phyloP scores from a whole-genome alignment of 1,140 invertebrate species.

The Amphibalanus amphitrite region DNA sequence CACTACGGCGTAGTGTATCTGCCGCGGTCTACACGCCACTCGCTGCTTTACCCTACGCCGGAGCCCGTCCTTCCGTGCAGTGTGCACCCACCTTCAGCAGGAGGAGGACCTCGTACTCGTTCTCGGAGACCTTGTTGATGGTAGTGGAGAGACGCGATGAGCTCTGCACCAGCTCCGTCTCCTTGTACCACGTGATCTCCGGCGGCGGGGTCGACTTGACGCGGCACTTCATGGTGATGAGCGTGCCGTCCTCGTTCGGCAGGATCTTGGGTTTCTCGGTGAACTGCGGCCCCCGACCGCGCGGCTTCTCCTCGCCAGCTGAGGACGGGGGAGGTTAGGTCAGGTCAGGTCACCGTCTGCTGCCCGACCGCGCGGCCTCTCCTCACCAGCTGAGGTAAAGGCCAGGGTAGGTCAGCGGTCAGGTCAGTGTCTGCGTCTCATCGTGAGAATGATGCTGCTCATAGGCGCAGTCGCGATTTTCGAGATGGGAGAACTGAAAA shows the following conservation, averaged over 20 bases:
- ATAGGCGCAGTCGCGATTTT: too few relatives aligned
- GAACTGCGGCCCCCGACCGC: slow-evolving; percentile 49
- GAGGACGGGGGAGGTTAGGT: neutral
- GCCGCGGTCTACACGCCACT: too few relatives aligned
- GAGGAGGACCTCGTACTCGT: slow-evolving; percentile 72
- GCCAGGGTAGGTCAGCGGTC: too few relatives aligned
- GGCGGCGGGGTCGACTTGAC: slow-evolving; percentile 84
- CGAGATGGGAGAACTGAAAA: too few relatives aligned
- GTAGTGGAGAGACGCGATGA: slow-evolving; percentile 70
- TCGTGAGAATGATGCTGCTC: too few relatives aligned
- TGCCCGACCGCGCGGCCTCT: too few relatives aligned
- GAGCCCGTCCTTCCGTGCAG: too few relatives aligned
- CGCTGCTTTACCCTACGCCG: too few relatives aligned
- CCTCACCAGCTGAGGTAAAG: too few relatives aligned
- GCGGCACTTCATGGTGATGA: slow-evolving; percentile 89
- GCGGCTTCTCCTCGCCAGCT: neutral
- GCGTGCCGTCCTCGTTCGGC: slow-evolving; percentile 84
- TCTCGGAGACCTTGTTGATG: slow-evolving; percentile 51
- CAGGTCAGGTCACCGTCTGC: too few relatives aligned
- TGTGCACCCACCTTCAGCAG: slow-evolving; percentile 53
- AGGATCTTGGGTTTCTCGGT: slow-evolving; percentile 93
- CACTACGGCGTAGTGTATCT: too few relatives aligned
- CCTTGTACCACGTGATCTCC: slow-evolving; percentile 75
- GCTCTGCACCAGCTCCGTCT: slow-evolving; percentile 63
- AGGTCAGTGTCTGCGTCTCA: too few relatives aligned